Evolutionary conservation across 2,113 vertebrate genomes (phyloP).

Genomic region (Chlorodrepanis virens): DNA sequence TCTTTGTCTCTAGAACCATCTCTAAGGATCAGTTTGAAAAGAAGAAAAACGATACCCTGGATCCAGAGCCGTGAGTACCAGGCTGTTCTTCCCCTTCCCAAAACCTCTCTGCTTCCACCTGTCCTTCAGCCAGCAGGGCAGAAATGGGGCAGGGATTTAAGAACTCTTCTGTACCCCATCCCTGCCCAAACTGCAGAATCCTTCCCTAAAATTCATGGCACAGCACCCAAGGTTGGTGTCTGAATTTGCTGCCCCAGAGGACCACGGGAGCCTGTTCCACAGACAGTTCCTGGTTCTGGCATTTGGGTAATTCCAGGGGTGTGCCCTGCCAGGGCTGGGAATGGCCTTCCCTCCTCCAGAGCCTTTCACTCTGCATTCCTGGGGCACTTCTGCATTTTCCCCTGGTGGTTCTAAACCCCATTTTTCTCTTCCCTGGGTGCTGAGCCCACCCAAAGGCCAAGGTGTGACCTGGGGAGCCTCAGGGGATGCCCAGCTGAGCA

Average conservation of each 20-base stretch:
- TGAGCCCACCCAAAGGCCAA: background rate
- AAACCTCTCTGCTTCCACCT: background rate
- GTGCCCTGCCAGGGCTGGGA: background rate
- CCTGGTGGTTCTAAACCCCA: background rate
- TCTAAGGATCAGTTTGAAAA: slow-evolving; percentile 99
- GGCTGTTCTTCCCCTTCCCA: background rate
- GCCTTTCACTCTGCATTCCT: background rate
- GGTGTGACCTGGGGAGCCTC: background rate
- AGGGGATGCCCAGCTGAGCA: background rate
- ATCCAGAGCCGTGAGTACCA: slow-evolving; percentile 95
- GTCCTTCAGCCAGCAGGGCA: background rate
- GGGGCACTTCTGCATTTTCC: background rate
- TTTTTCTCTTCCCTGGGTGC: background rate
- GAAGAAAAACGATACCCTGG: slow-evolving; percentile 97
- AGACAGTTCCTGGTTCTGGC: background rate
- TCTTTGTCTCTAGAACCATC: slow-evolving; percentile 84
- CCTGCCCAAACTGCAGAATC: background rate
- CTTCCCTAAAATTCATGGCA: background rate
- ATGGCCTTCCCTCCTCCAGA: background rate
- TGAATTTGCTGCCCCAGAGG: background rate
- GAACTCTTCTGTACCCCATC: background rate
- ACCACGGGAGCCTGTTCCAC: rapidly evolving
- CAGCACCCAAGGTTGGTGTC: background rate
- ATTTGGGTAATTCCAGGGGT: background rate
- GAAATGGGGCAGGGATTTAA: background rate